phyloP scores from a whole-genome alignment of 1,140 invertebrate species.

The Drosophila hydei region DNA sequence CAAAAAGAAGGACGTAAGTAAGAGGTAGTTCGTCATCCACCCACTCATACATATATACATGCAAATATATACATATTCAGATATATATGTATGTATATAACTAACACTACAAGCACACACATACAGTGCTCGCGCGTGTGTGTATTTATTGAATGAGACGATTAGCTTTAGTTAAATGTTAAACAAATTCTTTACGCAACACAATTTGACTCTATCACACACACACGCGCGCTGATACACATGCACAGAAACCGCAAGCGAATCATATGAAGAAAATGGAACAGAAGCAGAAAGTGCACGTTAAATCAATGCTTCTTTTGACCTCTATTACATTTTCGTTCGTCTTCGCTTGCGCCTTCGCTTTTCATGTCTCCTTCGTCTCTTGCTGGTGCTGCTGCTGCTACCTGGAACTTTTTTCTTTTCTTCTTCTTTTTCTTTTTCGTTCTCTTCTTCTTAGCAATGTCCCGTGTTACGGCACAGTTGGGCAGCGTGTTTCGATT shows the following conservation, averaged over 20 bases:
- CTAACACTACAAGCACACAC: slow-evolving; percentile 36
- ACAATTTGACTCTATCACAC: slow-evolving; percentile 25
- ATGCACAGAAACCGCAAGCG: slow-evolving; percentile 27
- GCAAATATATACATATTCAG: slow-evolving; percentile 38
- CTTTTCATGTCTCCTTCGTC: slow-evolving; percentile 32
- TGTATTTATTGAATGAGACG: slow-evolving; percentile 60
- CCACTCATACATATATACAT: slow-evolving; percentile 44
- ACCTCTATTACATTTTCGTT: slow-evolving; percentile 80
- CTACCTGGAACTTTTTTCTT: slow-evolving; percentile 32
- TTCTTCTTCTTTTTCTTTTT: slow-evolving; percentile 26
- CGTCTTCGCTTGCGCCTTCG: slow-evolving; percentile 36
- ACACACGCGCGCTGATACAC: slow-evolving; percentile 34
- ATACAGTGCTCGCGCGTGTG: slow-evolving; percentile 10
- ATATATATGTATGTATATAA: slow-evolving; percentile 28
- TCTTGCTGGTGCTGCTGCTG: slow-evolving; percentile 12
- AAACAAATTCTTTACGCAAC: slow-evolving; percentile 73
- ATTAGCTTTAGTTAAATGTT: slow-evolving; percentile 56
- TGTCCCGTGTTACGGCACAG: slow-evolving; percentile 69
- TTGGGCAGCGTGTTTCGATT: slow-evolving; percentile 35
- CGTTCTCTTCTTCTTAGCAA: slow-evolving; percentile 32
- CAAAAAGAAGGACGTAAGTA: slow-evolving; percentile 36
- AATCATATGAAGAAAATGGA: slow-evolving; percentile 38
- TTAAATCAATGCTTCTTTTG: slow-evolving; percentile 83
- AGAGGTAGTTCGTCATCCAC: slow-evolving; percentile 74
- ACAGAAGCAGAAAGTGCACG: slow-evolving; percentile 57